Evolutionary conservation across 2,888 invertebrate genomes (phyloP), one percentile per base, ranked within the genome.

Genomic region (Luffia ferchaultella): DNA sequence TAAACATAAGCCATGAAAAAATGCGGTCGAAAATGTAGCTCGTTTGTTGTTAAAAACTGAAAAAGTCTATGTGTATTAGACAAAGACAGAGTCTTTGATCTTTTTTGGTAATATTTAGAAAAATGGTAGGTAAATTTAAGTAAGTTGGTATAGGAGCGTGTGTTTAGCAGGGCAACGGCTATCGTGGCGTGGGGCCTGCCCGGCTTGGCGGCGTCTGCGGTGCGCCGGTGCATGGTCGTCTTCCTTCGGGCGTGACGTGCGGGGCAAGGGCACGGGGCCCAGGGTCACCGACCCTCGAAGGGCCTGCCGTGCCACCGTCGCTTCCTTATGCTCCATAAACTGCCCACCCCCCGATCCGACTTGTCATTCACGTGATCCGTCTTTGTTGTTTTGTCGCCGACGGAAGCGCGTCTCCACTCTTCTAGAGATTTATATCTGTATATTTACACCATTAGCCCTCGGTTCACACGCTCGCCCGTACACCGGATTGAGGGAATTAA

Each of bases 161-260:
- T n/a, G n/a, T n/a, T n/a, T n/a, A n/a, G n/a, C n/a, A n/a, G n/a
- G n/a, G n/a, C n/a, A n/a, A n/a, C n/a, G n/a, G n/a, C n/a, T n/a
- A n/a, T n/a, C n/a, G n/a, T n/a, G n/a, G n/a, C n/a, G n/a, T n/a
- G n/a, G n/a, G n/a, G n/a, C n/a, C n/a, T n/a, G n/a, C n/a, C n/a
- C n/a, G n/a, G n/a, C n/a, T n/a, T 12, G 30, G 30, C 30, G 30
- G 30, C 30, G 30, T 3, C 30, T 30, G 30, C 30, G 30, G 30
- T 30, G 30, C 30, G 30, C 30, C 30, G 30, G 30, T 30, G 30
- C 30, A 49, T 43, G 68, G 70, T 73, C 71, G 73, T 69, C 73
- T 77, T 70, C 74, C 70, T 68, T 78, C 69, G 75, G 73, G 69
- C 80, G 76, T 78, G 74, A 75, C 75, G 76, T 72, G 70, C n/a